Base-by-base conservation (phyloP, 1,140 invertebrate species). In the Polypedilum vanderplanki region DNA sequence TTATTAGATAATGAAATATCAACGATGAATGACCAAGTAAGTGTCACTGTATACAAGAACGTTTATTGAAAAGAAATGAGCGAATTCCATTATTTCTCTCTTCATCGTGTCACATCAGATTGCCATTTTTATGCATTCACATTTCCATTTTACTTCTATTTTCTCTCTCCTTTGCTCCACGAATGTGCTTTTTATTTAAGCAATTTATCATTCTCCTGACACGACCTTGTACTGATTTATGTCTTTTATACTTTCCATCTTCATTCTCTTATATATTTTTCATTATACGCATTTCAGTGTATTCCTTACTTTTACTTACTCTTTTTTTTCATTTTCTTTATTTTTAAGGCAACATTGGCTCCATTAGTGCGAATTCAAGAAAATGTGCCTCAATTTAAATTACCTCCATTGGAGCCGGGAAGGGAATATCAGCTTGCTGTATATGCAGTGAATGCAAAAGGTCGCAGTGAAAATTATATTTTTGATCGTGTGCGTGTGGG, bases 371-470 rank as follows among this genome's bases (percentile, higher is more conserved):
- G 86, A 75, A 85, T 88, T 75, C 84, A 87, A 78, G 88, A 87
- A 78, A 84, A 85, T 65, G 81, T 82, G 74, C 90, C 90, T 18
- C 83, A 85, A 76, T 91, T 91, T 80, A 85, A 87, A 75, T 83
- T 91, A 75, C 86, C 87, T 80, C 87, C 86, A 77, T 85, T 91
- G 75, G 85, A 89, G 76, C 87, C 90, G 0, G 88, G 88, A 17
- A 84, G 85, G 77, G 86, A 88, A 79, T 91, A 91, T 81, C 86
- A 87, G 76, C 83, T 91, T 73, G 83, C 86, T 57, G 85, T 92
- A 76, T 91, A 89, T 78, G 89, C 90, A 67, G 87, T 88, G 76
- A 92, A 92, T 80, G 87, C 86, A 41, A 89, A 88, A 77, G 91
- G 91, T 41, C 84, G 86, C 74, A 91, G 90, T 80, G 85, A 88